Conservation (phyloP, 2,113 vertebrate genomes). For the Hippolais icterina region DNA sequence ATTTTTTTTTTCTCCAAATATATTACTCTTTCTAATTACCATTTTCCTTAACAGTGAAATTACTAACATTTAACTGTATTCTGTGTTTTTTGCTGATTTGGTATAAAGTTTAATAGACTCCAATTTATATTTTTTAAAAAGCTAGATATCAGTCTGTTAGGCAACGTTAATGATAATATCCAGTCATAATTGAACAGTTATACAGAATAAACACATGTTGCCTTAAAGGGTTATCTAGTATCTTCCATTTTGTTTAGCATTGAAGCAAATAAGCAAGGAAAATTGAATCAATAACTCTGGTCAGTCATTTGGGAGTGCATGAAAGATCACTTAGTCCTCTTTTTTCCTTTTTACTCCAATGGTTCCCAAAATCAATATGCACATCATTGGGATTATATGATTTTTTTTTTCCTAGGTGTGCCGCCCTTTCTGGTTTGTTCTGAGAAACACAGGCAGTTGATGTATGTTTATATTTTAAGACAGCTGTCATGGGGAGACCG, state of each 20-base stretch:
- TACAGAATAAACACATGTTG: conserved; percentile 84
- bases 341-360: conserved; percentile 70
- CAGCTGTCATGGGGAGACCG: conserved; percentile 94
- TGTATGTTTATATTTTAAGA: conserved; percentile 83
- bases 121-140: conserved; percentile 76
- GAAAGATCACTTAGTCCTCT: conserved; percentile 71
- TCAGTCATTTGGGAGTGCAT: conserved; percentile 76
- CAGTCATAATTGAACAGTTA: conserved; percentile 71
- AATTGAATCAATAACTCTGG: conserved; percentile 70
- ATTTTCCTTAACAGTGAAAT: conserved; percentile 77
- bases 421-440: conserved; percentile 74
- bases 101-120: conserved; percentile 72
- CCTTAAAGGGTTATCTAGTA: conserved; percentile 86
- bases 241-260: conserved; percentile 80
- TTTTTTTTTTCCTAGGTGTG: conserved; percentile 72
- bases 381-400: conserved; percentile 70
- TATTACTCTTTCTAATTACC: conserved; percentile 75
- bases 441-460: conserved; percentile 83
- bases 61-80: conserved; percentile 75
- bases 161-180: conserved; percentile 77
- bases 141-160: conserved; percentile 79
- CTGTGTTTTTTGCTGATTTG: conserved; percentile 74
- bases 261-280: conserved; percentile 74
- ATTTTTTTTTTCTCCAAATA: conserved; percentile 34
- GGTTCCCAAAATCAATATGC: conserved; percentile 76